Base-by-base conservation (phyloP, 2,888 invertebrate species). In the Globia sparganii region DNA sequence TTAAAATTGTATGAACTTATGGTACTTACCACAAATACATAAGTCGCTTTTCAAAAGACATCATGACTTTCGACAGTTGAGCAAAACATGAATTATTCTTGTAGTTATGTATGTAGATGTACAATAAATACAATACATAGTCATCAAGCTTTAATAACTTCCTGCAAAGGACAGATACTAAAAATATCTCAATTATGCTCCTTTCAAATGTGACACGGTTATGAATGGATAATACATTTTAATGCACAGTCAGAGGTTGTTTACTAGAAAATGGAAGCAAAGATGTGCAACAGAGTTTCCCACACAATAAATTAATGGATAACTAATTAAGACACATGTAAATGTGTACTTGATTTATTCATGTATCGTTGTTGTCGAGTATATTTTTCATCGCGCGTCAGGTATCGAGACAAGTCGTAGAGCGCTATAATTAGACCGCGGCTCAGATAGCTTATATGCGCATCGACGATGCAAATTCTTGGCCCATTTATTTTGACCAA, bases 371-470 rank as follows among this genome's bases (percentile, higher is more conserved):
- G 68, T 75, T 69, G 62, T 77, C 25, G 40, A 40, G 61, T 56
- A 64, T 75, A 88, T 88, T 88, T 90, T 90, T 90, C 87, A 91
- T 91, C 87, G 87, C 90, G 90, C 91, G 85, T 91, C 91, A 90
- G 90, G 88, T 92, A 92, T 75, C 90, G 91, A 88, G 91, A 91
- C 91, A 91, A 91, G 90, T 88, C 85, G 87, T 88, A 90, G 80
- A 83, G 86, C 84, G 89, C 92, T 94, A 94, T 94, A 93, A 94
- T 94, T 94, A 94, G 93, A 93, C 78, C 88, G 87, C 91, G 92
- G 90, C 87, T 94, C 94, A 91, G 91, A 93, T 93, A 92, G 92
- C 93, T 91, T 91, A 90, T 92, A 90, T 92, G 92, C 91, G 92
- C 91, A 91, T 92, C 92, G 89, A 83, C 87, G 88, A 90, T 92